phyloP scores from a whole-genome alignment of 2,797 vertebrate genomes.

The Pseudomugil tenellus region DNA sequence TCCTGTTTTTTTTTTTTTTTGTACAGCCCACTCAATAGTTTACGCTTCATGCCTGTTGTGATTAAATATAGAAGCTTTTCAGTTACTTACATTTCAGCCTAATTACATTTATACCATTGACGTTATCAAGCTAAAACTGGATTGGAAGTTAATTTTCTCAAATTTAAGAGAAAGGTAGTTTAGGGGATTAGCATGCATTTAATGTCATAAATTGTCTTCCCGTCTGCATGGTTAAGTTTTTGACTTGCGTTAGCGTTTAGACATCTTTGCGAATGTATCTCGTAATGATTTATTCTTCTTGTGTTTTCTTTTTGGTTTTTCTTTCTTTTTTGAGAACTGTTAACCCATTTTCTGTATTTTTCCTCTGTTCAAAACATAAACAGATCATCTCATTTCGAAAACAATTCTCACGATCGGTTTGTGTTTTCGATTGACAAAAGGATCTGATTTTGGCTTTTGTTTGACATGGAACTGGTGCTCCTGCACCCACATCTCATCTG shows the following conservation, averaged over 20 bases:
- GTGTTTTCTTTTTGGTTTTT: not conserved
- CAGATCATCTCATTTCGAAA: constrained; percentile 27
- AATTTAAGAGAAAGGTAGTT: not conserved
- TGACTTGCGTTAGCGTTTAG: constrained; percentile 12
- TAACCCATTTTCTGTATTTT: constrained; percentile 24
- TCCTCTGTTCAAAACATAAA: constrained; percentile 17
- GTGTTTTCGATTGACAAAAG: constrained; percentile 37
- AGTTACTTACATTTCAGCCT: constrained; percentile 5
- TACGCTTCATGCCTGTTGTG: constrained; percentile 2
- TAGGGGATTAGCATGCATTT: not conserved
- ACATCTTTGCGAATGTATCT: constrained; percentile 21
- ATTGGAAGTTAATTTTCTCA: not conserved
- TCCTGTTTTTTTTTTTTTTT: constrained; percentile 24
- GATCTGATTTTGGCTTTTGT: constrained; percentile 46
- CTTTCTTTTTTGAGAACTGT: constrained; percentile 22
- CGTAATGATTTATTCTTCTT: not conserved
- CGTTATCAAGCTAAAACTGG: not conserved
- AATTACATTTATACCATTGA: not conserved
- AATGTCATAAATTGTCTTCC: not conserved
- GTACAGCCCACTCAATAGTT: constrained; percentile 6
- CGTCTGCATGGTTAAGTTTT: not conserved
- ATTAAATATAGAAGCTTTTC: constrained; percentile 23
- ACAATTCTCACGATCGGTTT: constrained; percentile 32
- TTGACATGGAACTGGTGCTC: constrained; percentile 48
- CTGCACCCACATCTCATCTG: constrained; percentile 64